These are phyloP conservation scores for Neosilurus hyrtlii DNA, from an alignment of 2,797 vertebrate species.

Conservation along the genomic window DNA sequence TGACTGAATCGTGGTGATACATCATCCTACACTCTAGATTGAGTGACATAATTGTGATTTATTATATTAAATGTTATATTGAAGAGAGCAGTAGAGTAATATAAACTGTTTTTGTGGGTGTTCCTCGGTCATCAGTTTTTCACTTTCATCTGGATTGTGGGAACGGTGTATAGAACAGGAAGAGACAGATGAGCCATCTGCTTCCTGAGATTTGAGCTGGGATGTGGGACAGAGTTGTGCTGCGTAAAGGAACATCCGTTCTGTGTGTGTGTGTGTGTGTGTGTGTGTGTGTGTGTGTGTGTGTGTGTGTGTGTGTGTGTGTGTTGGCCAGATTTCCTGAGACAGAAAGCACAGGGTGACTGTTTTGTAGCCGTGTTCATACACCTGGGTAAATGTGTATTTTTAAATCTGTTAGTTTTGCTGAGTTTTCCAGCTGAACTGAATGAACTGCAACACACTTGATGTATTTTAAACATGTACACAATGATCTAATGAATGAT, in stretches of 20 bases:
- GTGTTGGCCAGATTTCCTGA: slow-evolving; percentile 16
- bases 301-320: slow-evolving; percentile 9
- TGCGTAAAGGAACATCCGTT: slow-evolving; percentile 58
- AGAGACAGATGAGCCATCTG: slow-evolving; percentile 68
- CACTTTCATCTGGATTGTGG: slow-evolving; percentile 40
- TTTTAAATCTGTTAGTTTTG: background rate
- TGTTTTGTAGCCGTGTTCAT: background rate
- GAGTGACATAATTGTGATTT: background rate
- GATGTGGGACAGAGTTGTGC: slow-evolving; percentile 42
- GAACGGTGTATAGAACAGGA: slow-evolving; percentile 68
- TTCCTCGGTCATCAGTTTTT: background rate
- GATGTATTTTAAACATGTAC: background rate
- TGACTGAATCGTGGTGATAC: background rate
- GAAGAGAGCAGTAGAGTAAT: background rate
- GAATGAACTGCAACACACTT: background rate
- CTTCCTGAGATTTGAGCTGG: slow-evolving; percentile 70
- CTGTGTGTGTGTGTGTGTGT: slow-evolving; percentile 3
- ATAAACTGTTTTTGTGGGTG: background rate
- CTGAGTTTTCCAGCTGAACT: slow-evolving; percentile 3
- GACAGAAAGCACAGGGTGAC: slow-evolving; percentile 14
- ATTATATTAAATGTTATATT: background rate
- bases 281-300: background rate
- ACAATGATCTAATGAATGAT: no score
- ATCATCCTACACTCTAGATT: background rate
- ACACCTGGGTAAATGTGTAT: slow-evolving; percentile 8